Base-by-base conservation (phyloP, 2,888 invertebrate genomes). In the Argyresthia albistria region DNA sequence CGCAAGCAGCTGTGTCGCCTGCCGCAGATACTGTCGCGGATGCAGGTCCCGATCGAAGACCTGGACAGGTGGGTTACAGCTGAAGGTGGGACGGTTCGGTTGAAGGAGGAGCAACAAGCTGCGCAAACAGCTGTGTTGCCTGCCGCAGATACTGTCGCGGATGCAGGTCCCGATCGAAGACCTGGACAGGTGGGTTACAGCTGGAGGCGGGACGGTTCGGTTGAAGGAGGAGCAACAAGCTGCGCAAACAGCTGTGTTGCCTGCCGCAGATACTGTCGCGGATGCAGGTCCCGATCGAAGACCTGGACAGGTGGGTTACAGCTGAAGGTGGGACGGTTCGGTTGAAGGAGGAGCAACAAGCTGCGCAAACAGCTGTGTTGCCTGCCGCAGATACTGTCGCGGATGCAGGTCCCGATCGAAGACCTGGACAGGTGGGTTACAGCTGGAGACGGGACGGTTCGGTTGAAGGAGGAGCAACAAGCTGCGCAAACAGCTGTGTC, bases 81-180 rank as follows among this genome's bases (percentile, higher is more conserved):
- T 25, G 25, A 6, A 25, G 25, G 2, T 25, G 25, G 2, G 25
- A 25, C 25, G 25, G 6, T 25, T 25, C n/a, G 86, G 36, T 61
- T 88, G 61, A 84, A 88, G 43, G 88, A 88, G 53, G 86, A 87
- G 53, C 67, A 81, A 82, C 67, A 82, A 83, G 53, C 74, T 88
- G 0, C 76, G 88, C 4, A 82, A 82, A 57, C 88, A 88, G 56
- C 64, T 88, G 0, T 79, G 83, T 0, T 80, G 82, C 58, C n/a
- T n/a, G n/a, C n/a, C n/a, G n/a, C n/a, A n/a, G n/a, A n/a, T 86
- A 0, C 58, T 88, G 47, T 70, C 87, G 1, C 63, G 84, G 3
- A 78, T 88, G 73, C 81, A 84, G 55, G 66, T 88, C 12, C 86
- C 87, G 0, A 88, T 86, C 0, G 87, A 87, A 35, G 87, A 87